Conservation (phyloP, 2,888 invertebrate species). For the Acleris laterana region DNA sequence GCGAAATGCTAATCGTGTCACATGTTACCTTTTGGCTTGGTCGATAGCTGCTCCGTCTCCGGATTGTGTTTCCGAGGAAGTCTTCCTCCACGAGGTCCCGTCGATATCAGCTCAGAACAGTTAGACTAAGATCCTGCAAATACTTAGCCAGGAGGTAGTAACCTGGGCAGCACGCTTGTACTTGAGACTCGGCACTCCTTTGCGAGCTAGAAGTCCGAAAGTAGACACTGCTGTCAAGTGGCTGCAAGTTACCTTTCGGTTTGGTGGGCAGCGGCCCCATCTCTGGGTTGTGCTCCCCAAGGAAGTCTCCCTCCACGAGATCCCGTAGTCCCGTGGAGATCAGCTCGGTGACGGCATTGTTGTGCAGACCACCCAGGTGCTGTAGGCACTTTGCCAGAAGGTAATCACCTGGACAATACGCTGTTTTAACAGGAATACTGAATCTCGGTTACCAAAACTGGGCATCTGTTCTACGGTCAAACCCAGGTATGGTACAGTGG, state of each 20-base stretch:
- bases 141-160: slow-evolving; percentile 73
- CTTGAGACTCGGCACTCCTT: background rate
- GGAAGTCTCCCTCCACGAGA: slow-evolving; percentile 72
- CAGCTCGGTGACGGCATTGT: slow-evolving; percentile 73
- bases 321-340: slow-evolving; percentile 74
- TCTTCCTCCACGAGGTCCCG: slow-evolving; percentile 75
- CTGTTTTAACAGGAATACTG: background rate
- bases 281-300: slow-evolving; percentile 62
- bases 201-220: background rate
- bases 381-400: slow-evolving; percentile 70
- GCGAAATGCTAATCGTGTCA: too few relatives aligned
- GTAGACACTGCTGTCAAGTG: background rate
- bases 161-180: slow-evolving; percentile 49
- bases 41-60: slow-evolving; percentile 64
- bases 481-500: too few relatives aligned
- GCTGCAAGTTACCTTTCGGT: slow-evolving; percentile 62
- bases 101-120: slow-evolving; percentile 67
- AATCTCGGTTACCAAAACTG: too few relatives aligned
- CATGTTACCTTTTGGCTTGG: slow-evolving; percentile 64
- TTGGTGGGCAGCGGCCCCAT: slow-evolving; percentile 64
- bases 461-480: too few relatives aligned
- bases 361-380: slow-evolving; percentile 68
- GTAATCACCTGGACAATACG: slow-evolving; percentile 62
- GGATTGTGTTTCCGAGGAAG: slow-evolving; percentile 65
- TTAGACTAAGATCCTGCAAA: slow-evolving; percentile 67